A percentile compares a stretch with the other conserved stretches of the same genome.
These are phyloP conservation scores for Plumapathes pennacea DNA, from an alignment of 92 coral and sea anemone genomes.

Conservation along the genomic window DNA sequence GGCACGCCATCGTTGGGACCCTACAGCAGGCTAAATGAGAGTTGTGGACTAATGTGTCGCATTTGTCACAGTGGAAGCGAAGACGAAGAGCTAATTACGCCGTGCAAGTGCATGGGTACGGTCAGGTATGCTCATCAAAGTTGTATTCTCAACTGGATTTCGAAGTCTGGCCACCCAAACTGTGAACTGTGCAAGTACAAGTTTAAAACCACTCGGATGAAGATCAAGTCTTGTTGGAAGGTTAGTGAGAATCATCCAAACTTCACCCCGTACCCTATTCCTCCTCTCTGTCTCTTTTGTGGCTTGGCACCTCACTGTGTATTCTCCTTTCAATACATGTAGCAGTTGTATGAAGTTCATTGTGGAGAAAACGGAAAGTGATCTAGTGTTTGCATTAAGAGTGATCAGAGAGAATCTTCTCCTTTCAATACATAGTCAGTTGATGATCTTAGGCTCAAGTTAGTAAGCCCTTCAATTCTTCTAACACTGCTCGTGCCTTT, in stretches of 20 bases:
- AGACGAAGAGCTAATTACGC: conserved; percentile 80
- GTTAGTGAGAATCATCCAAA: conserved; percentile 32
- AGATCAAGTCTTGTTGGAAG: conserved; percentile 88
- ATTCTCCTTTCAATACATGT: too few relatives aligned
- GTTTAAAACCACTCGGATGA: conserved; percentile 76
- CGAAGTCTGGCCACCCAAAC: conserved; percentile 83
- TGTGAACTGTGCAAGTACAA: conserved; percentile 94
- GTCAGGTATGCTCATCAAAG: conserved; percentile 90
- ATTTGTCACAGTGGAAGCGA: conserved; percentile 81
- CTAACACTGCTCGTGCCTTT: too few relatives aligned
- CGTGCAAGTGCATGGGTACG: conserved; percentile 91
- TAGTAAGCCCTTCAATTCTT: too few relatives aligned
- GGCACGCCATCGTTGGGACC: conserved; percentile 19
- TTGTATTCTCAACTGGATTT: conserved; percentile 90
- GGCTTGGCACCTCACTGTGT: too few relatives aligned
- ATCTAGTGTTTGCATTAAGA: too few relatives aligned
- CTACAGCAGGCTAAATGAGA: conserved; percentile 34
- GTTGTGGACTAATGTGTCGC: conserved; percentile 76
- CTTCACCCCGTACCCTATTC: too few relatives aligned
- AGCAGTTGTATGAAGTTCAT: too few relatives aligned
- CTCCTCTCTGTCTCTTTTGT: too few relatives aligned
- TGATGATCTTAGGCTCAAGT: too few relatives aligned
- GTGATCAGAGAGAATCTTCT: too few relatives aligned
- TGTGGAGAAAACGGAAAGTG: too few relatives aligned
- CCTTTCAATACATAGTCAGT: too few relatives aligned